Evolutionary conservation across 1,140 invertebrate genomes (phyloP).

Genomic region (Saccostrea cuccullata): DNA sequence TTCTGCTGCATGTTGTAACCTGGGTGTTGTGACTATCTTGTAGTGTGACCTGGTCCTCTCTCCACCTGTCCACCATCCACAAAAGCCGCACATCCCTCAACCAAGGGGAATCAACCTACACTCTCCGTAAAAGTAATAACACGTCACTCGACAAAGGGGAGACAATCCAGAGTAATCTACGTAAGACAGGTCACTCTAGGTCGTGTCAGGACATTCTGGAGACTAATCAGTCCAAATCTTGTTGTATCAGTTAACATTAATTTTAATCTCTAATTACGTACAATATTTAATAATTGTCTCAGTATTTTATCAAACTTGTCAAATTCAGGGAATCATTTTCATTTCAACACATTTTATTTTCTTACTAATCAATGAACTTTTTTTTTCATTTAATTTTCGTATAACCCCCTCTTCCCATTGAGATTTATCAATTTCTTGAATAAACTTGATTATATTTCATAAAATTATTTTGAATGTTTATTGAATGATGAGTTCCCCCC

Average conservation of each 20-base stretch:
- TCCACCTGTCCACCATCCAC: constrained; percentile 20
- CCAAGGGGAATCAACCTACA: background rate
- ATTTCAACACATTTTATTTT: background rate
- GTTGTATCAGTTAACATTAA: constrained; percentile 5
- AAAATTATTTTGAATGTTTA: too few species aligned
- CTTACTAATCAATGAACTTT: background rate
- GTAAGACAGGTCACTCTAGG: background rate
- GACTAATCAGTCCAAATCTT: background rate
- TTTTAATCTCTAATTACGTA: background rate
- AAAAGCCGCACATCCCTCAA: constrained; percentile 5
- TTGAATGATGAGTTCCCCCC: too few species aligned
- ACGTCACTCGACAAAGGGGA: constrained; percentile 9
- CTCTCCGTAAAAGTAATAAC: constrained; percentile 31
- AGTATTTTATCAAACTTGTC: background rate
- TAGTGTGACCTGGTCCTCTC: constrained; percentile 20
- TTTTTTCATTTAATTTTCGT: background rate
- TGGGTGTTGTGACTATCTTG: constrained; percentile 12
- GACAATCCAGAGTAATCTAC: constrained; percentile 23
- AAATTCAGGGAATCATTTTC: background rate
- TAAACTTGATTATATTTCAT: too few species aligned
- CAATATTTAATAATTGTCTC: background rate
- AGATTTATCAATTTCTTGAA: too few species aligned
- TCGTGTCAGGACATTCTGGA: constrained; percentile 22
- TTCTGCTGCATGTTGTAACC: background rate
- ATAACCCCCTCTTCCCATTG: too few species aligned